Base-by-base conservation (phyloP, 53 echinoderm and acorn worm genomes). In the Mesocentrotus franciscanus region DNA sequence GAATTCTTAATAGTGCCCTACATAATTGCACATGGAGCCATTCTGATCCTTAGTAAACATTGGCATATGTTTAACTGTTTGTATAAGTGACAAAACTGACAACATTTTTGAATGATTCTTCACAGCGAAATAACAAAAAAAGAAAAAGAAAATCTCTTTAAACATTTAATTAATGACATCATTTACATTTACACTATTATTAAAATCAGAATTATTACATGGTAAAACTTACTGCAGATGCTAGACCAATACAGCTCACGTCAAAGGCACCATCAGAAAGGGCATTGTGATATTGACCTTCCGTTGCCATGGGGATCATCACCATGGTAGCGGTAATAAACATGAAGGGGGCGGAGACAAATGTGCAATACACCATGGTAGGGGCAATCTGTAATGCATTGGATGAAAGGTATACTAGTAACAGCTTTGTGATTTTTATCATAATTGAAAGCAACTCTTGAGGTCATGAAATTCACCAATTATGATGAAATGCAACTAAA, bases 261-360 rank as follows among this genome's bases (percentile, higher is more conserved):
- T 95, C 94, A 64, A 97, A 95, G 81, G 97, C 96, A 26, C 90
- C 96, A 0, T 81, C 42, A 8, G 89, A 78, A 29, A 98, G 96
- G 4, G 95, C 71, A 1, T 57, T 30, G 42, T 96, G 92, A 32
- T 96, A 96, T 35, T 95, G 76, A 5, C 60, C 93, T 58, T 95
- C 93, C 22, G 96, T 93, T 81, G 95, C 94, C 89, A 96, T 94
- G 42, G 97, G 97, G 9, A 97, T 71, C 94, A 97, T 95, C 39
- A 96, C 97, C 97, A 97, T 96, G 32, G 97, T 95, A 75, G 97
- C 98, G 9, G 98, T 97, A 60, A 98, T 95, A 70, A 98, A 98
- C 98, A 98, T 98, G 89, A 97, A 90, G 13, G 97, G 97, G 17
- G 96, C 98, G 10, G 98, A 97, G n/a, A 96, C 35, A 85, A 98